Percentiles rank a stretch among this genome's conserved stretches.
These are phyloP conservation scores for Acanthornis magna DNA, from an alignment of 2,797 vertebrate genomes.

Conservation along the genomic window DNA sequence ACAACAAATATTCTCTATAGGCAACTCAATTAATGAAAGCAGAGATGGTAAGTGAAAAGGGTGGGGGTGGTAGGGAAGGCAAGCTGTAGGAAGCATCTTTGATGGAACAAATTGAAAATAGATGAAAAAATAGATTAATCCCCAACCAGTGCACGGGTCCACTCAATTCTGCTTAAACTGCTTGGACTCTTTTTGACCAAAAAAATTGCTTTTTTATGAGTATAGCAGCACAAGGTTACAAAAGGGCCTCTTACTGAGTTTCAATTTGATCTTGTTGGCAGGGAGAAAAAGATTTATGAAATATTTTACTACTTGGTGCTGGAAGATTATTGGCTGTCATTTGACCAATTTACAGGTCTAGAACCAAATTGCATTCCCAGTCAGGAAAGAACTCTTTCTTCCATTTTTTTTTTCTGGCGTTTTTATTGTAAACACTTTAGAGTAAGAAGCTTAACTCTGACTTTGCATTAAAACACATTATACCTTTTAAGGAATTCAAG, in stretches of 20 bases:
- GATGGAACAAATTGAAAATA: background rate
- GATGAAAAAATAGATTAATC: background rate
- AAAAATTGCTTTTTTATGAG: background rate
- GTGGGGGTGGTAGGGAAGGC: background rate
- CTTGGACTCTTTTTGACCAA: background rate
- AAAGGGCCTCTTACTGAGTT: background rate
- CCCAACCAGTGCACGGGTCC: background rate
- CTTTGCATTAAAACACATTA: background rate
- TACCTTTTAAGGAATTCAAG: background rate
- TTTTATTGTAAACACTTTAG: background rate
- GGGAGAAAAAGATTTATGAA: background rate
- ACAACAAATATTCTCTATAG: background rate
- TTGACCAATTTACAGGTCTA: background rate
- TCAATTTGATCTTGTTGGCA: background rate
- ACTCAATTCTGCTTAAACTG: background rate
- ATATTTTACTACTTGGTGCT: background rate
- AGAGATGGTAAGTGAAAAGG: background rate
- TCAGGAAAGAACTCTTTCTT: background rate
- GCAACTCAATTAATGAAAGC: background rate
- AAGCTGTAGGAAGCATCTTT: background rate
- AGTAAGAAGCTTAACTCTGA: background rate
- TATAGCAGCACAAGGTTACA: background rate
- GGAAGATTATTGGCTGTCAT: background rate
- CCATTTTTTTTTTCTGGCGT: too few species aligned
- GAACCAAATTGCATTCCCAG: background rate